Evolutionary conservation across 2,797 vertebrate genomes (phyloP).

Genomic region (Masticophis lateralis): DNA sequence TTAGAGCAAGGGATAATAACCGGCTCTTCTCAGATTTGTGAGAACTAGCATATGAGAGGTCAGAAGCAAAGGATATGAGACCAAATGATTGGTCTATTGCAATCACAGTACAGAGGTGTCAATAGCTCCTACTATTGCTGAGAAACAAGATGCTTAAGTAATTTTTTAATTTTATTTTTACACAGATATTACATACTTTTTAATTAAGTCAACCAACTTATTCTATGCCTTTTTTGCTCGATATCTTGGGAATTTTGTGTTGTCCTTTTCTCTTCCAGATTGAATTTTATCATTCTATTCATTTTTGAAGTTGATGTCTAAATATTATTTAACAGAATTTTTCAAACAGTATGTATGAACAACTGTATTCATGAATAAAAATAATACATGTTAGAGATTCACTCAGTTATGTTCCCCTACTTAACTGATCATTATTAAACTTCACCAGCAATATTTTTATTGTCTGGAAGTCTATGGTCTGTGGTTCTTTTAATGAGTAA

Average conservation of each 20-base stretch:
- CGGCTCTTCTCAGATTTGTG: not conserved
- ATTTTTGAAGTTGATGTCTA: slow-evolving; percentile 1
- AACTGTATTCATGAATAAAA: not conserved
- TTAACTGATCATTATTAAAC: not conserved
- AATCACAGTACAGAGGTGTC: not conserved
- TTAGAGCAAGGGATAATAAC: not conserved
- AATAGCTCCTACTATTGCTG: not conserved
- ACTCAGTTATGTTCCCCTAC: not conserved
- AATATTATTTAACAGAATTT: not conserved
- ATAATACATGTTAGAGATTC: not conserved
- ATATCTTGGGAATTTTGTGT: not conserved
- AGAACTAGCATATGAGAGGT: not conserved
- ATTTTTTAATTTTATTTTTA: not conserved
- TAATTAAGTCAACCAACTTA: not conserved
- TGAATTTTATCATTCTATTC: not conserved
- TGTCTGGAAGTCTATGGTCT: not conserved
- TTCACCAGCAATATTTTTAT: not conserved
- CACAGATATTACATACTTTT: not conserved
- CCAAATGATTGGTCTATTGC: not conserved
- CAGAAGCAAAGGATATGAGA: not conserved
- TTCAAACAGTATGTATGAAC: not conserved
- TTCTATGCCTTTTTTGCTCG: not conserved
- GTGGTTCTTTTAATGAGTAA: not conserved
- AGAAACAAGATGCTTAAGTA: not conserved
- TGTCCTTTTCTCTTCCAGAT: not conserved